These are phyloP conservation scores for Mastomys natalensis DNA, from an alignment of 2,113 vertebrate genomes.

Conservation along the genomic window DNA sequence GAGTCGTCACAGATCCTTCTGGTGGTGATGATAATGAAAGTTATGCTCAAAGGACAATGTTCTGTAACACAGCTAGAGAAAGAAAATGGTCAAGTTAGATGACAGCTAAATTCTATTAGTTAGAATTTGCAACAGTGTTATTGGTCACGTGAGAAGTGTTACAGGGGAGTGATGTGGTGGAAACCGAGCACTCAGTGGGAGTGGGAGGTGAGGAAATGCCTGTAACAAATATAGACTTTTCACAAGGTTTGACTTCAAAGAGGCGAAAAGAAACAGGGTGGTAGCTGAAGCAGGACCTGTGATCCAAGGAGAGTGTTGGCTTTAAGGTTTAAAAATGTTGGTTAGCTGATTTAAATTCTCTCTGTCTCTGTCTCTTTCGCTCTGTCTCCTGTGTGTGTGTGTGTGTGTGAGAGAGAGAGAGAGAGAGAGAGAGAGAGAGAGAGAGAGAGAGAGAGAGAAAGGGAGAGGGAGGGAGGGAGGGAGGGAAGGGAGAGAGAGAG, in stretches of 20 bases:
- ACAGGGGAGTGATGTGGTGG: not conserved
- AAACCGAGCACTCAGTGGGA: not conserved
- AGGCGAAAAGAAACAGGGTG: slow-evolving; percentile 35
- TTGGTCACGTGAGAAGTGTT: not conserved
- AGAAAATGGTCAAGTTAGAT: not conserved
- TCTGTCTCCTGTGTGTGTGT: not conserved
- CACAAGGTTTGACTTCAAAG: slow-evolving; percentile 10
- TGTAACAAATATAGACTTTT: slow-evolving; percentile 31
- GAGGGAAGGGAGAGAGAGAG: no score
- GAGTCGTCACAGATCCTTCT: not conserved
- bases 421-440: no score
- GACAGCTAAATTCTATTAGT: not conserved
- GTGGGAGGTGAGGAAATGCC: slow-evolving; percentile 30
- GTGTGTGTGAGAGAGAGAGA: not conserved
- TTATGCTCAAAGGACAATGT: not conserved
- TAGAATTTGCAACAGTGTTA: slow-evolving; percentile 23
- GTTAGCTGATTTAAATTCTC: slow-evolving; percentile 38
- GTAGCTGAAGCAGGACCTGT: not conserved
- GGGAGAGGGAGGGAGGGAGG: no score
- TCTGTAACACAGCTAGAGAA: not conserved
- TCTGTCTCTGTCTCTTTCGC: no score
- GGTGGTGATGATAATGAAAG: not conserved
- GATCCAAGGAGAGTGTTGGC: not conserved
- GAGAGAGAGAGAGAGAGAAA: not conserved
- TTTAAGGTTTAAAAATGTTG: slow-evolving; percentile 7